Conservation (phyloP, 1,140 invertebrate species). For the Drosophila ercepeae region DNA sequence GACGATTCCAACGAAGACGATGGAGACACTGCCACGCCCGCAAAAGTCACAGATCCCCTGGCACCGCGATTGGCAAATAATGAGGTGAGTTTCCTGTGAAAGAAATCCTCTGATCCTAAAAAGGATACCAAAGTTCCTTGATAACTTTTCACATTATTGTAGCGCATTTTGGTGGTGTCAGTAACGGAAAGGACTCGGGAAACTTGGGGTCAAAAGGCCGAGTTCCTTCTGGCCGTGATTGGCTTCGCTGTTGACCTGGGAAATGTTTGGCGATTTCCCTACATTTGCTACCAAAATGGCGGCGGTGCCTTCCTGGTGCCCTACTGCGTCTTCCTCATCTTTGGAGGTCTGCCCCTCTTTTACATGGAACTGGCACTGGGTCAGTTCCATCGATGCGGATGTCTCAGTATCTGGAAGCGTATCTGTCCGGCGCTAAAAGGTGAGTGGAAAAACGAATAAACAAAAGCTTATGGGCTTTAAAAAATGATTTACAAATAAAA, state of each 20-base stretch:
- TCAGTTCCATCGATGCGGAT: constrained; percentile 96
- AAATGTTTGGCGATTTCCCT: constrained; percentile 93
- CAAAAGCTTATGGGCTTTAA: background rate
- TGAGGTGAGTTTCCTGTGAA: constrained; percentile 56
- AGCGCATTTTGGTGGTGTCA: constrained; percentile 86
- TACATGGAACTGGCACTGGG: constrained; percentile 97
- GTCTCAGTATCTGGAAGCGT: constrained; percentile 96
- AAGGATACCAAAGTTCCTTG: no score
- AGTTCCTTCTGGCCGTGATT: constrained; percentile 94
- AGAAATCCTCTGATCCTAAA: no score
- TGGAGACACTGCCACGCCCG: constrained; percentile 70
- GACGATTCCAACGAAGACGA: constrained; percentile 79
- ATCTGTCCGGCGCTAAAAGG: constrained; percentile 99
- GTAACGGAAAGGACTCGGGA: constrained; percentile 87
- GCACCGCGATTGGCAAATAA: constrained; percentile 74
- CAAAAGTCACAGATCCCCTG: constrained; percentile 79
- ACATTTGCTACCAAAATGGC: constrained; percentile 92
- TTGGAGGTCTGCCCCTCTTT: constrained; percentile 96
- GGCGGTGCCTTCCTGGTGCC: constrained; percentile 96
- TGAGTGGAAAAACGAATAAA: constrained; percentile 83
- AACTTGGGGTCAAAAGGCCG: constrained; percentile 93
- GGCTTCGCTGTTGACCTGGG: constrained; percentile 94
- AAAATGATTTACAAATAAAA: constrained; percentile 27
- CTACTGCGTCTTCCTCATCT: constrained; percentile 95
- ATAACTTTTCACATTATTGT: background rate